Evolutionary conservation across 2,797 vertebrate species (phyloP).

Genomic region (Aplochiton taeniatus): DNA sequence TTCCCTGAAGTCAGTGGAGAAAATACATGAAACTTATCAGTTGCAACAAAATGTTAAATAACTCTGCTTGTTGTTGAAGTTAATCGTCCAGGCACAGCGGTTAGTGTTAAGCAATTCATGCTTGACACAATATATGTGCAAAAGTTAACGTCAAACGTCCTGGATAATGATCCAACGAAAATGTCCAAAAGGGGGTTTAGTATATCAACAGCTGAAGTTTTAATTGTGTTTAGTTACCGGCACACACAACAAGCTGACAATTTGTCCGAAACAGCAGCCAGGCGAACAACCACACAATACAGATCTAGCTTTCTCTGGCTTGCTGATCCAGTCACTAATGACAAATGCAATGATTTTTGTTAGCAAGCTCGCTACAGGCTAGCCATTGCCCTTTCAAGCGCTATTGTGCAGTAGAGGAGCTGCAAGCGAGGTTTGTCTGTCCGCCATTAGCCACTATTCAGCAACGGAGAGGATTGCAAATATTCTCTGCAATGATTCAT

Average conservation of each 20-base stretch:
- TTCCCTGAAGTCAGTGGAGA: no score
- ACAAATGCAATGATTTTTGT: constrained; percentile 70
- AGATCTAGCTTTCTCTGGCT: constrained; percentile 43
- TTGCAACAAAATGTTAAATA: constrained; percentile 45
- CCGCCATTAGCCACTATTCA: constrained; percentile 75
- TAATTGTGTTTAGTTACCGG: background rate
- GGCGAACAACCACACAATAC: constrained; percentile 28
- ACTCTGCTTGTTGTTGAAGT: constrained; percentile 55
- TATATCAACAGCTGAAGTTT: constrained; percentile 9
- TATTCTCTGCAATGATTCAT: constrained; percentile 54
- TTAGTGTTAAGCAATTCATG: constrained; percentile 55
- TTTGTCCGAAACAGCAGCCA: constrained; percentile 27
- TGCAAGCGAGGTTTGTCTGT: constrained; percentile 59
- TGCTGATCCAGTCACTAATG: constrained; percentile 68
- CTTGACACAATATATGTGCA: constrained; percentile 41
- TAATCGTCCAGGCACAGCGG: constrained; percentile 31
- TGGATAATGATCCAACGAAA: constrained; percentile 37
- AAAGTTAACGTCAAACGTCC: constrained; percentile 49
- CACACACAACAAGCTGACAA: background rate
- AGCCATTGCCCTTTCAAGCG: constrained; percentile 78
- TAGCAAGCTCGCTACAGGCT: constrained; percentile 72
- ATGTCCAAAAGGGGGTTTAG: constrained; percentile 23
- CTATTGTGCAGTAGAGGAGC: constrained; percentile 66
- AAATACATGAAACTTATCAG: no score
- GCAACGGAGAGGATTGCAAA: constrained; percentile 68